phyloP scores from a whole-genome alignment of 1,140 invertebrate species.

The Lethrus apterus region DNA sequence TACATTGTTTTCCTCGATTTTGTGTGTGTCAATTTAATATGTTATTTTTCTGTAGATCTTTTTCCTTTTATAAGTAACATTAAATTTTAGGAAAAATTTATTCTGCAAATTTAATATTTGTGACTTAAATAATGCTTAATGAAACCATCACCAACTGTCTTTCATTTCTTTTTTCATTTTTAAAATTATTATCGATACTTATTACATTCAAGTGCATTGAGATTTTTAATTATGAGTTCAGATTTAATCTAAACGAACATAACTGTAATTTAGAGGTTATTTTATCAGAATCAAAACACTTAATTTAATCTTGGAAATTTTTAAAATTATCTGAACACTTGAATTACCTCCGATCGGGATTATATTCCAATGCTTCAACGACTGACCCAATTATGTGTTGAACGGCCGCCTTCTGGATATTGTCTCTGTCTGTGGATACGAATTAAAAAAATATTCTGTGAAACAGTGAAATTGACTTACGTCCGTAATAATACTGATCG shows the following conservation, averaged over 20 bases:
- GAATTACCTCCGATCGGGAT: slow-evolving; percentile 54
- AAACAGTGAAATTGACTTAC: slow-evolving; percentile 39
- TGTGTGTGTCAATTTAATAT: background rate
- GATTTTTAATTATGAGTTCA: too few relatives aligned
- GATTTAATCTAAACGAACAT: too few relatives aligned
- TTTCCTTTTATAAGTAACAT: background rate
- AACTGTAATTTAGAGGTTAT: too few relatives aligned
- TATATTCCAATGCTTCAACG: slow-evolving; percentile 60
- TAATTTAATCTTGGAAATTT: background rate
- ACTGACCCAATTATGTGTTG: slow-evolving; percentile 86
- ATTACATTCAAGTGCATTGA: too few relatives aligned
- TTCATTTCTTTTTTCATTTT: too few relatives aligned
- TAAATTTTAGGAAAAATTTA: background rate
- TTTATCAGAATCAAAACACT: too few relatives aligned
- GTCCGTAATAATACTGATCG: slow-evolving; percentile 73
- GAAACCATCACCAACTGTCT: too few relatives aligned
- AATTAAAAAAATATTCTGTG: background rate
- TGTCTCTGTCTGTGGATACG: slow-evolving; percentile 49
- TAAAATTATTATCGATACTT: too few relatives aligned
- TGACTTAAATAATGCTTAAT: too few relatives aligned
- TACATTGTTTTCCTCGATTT: too few relatives aligned
- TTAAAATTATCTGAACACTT: background rate
- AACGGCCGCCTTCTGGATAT: slow-evolving; percentile 69
- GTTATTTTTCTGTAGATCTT: too few relatives aligned
- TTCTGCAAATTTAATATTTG: background rate